phyloP scores from a whole-genome alignment of 2,113 vertebrate genomes.

The Microcebus jonahi region DNA sequence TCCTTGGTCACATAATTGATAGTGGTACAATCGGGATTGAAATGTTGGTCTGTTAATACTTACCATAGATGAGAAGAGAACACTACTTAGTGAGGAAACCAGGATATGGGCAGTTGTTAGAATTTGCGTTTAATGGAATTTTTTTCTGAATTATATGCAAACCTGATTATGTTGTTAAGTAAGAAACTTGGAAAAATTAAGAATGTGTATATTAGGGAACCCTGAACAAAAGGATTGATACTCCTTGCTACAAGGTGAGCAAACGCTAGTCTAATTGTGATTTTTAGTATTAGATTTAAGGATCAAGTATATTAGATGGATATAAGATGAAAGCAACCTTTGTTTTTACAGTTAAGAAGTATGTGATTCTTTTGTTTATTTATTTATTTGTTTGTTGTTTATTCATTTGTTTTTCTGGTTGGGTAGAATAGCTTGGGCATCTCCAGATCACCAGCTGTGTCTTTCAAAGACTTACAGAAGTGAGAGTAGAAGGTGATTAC shows the following conservation, averaged over 20 bases:
- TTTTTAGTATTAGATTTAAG: not conserved
- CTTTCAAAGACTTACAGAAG: not conserved
- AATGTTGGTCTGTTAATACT: not conserved
- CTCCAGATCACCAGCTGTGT: not conserved
- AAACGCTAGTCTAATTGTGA: rapidly evolving
- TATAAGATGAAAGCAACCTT: not conserved
- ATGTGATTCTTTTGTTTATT: not conserved
- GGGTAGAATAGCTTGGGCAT: not conserved
- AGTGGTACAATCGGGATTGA: not conserved
- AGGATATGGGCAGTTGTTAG: not conserved
- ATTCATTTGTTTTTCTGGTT: not conserved
- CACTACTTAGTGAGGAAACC: not conserved
- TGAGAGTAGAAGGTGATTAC: not conserved
- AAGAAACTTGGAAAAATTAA: not conserved
- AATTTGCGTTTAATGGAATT: not conserved
- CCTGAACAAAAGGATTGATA: not conserved
- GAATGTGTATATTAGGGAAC: not conserved
- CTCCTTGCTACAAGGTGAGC: rapidly evolving
- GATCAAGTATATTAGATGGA: not conserved
- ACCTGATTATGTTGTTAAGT: not conserved
- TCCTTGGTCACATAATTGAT: not conserved
- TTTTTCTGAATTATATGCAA: not conserved
- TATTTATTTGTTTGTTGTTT: not conserved
- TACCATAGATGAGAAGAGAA: not conserved
- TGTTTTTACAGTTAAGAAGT: not conserved